Evolutionary conservation across 2,888 invertebrate species (phyloP), one percentile per base, ranked within the genome.

Genomic region (Tetramorium bicarinatum): DNA sequence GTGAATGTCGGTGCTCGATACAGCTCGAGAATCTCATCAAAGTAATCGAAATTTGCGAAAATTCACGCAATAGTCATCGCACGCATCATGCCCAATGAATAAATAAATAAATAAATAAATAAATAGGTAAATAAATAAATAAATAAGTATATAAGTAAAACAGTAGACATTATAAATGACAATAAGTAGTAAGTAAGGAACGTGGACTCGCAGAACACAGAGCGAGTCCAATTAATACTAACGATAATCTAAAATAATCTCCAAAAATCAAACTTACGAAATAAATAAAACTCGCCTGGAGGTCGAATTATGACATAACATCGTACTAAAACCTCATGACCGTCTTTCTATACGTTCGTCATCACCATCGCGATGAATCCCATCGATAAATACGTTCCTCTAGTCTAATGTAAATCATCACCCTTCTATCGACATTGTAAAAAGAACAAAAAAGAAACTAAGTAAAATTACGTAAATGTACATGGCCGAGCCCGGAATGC

Each of bases 81-180:
- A 6, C 41, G 21, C 3, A 21, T 21, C n/a, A 38, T 1, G 18
- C 25, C 2, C 9, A 49, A 44, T 59, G 6, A 34, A 82, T 59
- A 82, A 82, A 82, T 86, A 82, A 86, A 88, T 82, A 85, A 80
- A 87, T 88, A 87, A 89, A 89, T 89, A 89, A 83, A 80, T 64
- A 52, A 61, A 64, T 69, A 59, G 44, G 81, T 75, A 84, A 85
- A 47, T 64, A 74, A 66, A 72, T 67, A 83, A 83, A 85, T 77
- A 66, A 41, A 64, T 41, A 64, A 8, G 72, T 64, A 81, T 77
- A 52, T 18, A 77, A 56, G 38, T 66, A 69, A 83, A 41, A 76
- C 34, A 29, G 13, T 77, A 52, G 29, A 18, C 21, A 59, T 54
- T 52, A 59, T n/a, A 82, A 44, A 47, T 44, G 15, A 29, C n/a